These are phyloP conservation scores for Ips nitidus DNA, from an alignment of 1,140 invertebrate genomes.

Conservation along the genomic window DNA sequence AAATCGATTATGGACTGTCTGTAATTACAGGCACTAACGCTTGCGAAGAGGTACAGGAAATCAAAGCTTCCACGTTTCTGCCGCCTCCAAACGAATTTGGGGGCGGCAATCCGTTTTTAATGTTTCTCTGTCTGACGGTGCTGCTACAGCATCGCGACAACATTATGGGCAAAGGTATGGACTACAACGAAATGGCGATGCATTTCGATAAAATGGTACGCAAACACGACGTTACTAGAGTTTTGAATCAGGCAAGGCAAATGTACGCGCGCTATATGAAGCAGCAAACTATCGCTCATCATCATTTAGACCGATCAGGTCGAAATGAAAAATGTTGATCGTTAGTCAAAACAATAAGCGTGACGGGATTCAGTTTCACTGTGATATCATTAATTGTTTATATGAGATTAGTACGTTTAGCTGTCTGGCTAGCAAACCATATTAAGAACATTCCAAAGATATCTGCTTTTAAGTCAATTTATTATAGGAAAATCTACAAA, in stretches of 20 bases:
- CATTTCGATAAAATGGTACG: conserved; percentile 97
- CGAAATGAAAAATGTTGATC: conserved; percentile 42
- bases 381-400: background rate
- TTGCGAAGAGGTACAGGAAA: conserved; percentile 67
- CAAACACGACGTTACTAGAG: conserved; percentile 88
- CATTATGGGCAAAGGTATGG: conserved; percentile 87
- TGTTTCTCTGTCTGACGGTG: conserved; percentile 92
- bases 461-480: too few species aligned
- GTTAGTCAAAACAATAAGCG: background rate
- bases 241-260: conserved; percentile 85
- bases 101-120: conserved; percentile 92
- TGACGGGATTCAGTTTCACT: background rate
- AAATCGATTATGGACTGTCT: background rate
- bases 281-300: conserved; percentile 56
- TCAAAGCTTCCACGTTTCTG: conserved; percentile 56
- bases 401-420: too few species aligned
- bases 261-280: conserved; percentile 83
- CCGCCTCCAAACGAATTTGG: conserved; percentile 88
- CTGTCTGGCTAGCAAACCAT: too few species aligned
- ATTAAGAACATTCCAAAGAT: too few species aligned
- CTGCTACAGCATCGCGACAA: conserved; percentile 89
- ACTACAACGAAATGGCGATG: conserved; percentile 97
- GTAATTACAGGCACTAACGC: conserved; percentile 50
- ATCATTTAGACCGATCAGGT: conserved; percentile 23
- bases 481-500: too few species aligned